These are phyloP conservation scores for Lepidochitona cinerea DNA, from an alignment of 2,888 invertebrate genomes.

Conservation along the genomic window DNA sequence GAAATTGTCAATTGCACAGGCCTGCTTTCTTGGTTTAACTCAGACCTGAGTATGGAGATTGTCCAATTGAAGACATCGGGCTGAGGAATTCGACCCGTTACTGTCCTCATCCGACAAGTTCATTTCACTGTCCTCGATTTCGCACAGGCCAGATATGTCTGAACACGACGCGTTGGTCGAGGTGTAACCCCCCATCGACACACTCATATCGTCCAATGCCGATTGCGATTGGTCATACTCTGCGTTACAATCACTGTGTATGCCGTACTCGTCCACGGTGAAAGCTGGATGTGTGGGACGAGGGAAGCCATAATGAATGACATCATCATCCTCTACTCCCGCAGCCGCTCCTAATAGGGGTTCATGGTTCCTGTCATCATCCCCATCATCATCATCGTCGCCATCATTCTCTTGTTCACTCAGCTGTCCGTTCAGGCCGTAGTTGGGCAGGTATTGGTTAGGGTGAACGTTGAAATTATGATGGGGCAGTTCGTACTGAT, in stretches of 20 bases:
- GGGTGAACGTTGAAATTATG: constrained; percentile 85
- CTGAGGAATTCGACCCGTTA: neutral
- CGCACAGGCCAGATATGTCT: constrained; percentile 90
- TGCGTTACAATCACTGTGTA: constrained; percentile 67
- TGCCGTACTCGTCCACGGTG: constrained; percentile 36
- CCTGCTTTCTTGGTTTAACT: neutral
- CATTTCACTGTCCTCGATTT: constrained; percentile 81
- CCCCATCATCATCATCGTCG: constrained; percentile 29
- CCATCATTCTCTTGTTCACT: constrained; percentile 33
- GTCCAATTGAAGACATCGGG: neutral
- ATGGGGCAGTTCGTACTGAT: constrained; percentile 53
- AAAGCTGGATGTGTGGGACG: constrained; percentile 34
- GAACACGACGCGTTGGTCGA: constrained; percentile 81
- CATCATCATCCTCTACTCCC: constrained; percentile 41
- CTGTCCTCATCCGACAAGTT: constrained; percentile 63
- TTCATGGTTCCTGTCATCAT: constrained; percentile 16
- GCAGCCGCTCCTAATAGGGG: constrained; percentile 7
- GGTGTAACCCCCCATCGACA: constrained; percentile 75
- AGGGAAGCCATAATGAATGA: constrained; percentile 65
- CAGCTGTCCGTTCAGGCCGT: constrained; percentile 39
- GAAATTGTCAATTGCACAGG: neutral
- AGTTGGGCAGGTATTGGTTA: constrained; percentile 84
- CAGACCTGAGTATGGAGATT: constrained; percentile 31
- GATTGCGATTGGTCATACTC: constrained; percentile 71
- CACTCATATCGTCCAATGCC: constrained; percentile 79